A percentile compares a stretch with the other conserved stretches of the same genome.
phyloP scores from a whole-genome alignment of 53 echinoderm and acorn worm genomes.

The Holothuria scabra region DNA sequence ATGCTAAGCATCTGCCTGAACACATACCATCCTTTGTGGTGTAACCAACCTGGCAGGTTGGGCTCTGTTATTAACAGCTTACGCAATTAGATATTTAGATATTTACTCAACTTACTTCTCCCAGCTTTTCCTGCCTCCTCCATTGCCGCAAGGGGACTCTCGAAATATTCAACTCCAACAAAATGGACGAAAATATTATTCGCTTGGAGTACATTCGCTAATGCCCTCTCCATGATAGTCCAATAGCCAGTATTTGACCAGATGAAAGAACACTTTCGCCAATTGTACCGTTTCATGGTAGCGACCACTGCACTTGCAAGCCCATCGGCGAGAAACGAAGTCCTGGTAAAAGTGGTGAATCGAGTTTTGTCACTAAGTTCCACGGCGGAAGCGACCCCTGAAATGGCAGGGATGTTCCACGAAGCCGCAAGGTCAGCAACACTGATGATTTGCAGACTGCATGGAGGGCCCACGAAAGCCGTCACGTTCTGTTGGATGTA shows the following conservation, averaged over 20 bases:
- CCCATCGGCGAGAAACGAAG: slow-evolving; percentile 52
- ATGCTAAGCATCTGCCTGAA: too few relatives aligned
- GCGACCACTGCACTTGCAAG: slow-evolving; percentile 49
- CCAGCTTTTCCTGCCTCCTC: slow-evolving; percentile 59
- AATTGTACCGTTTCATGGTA: slow-evolving; percentile 40
- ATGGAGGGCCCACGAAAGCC: slow-evolving; percentile 78
- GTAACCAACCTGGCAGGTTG: too few relatives aligned
- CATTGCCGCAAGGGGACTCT: slow-evolving; percentile 54
- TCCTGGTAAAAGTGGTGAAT: slow-evolving; percentile 65
- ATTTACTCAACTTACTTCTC: slow-evolving; percentile 60
- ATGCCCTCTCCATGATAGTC: slow-evolving; percentile 38
- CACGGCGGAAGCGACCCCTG: slow-evolving; percentile 61
- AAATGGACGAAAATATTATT: slow-evolving; percentile 52
- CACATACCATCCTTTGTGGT: too few relatives aligned
- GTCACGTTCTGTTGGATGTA: slow-evolving; percentile 52
- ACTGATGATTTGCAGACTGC: slow-evolving; percentile 61
- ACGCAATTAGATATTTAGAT: too few relatives aligned
- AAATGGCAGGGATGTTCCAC: slow-evolving; percentile 77
- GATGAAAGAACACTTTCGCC: slow-evolving; percentile 50
- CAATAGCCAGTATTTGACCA: slow-evolving; percentile 46
- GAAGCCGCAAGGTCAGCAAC: slow-evolving; percentile 72
- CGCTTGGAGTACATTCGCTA: slow-evolving; percentile 35
- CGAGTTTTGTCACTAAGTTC: slow-evolving; percentile 48
- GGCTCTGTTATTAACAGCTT: too few relatives aligned
- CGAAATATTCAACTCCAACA: slow-evolving; percentile 53